Evolutionary conservation across 2,113 vertebrate genomes (phyloP).

Genomic region (Petaurus breviceps): DNA sequence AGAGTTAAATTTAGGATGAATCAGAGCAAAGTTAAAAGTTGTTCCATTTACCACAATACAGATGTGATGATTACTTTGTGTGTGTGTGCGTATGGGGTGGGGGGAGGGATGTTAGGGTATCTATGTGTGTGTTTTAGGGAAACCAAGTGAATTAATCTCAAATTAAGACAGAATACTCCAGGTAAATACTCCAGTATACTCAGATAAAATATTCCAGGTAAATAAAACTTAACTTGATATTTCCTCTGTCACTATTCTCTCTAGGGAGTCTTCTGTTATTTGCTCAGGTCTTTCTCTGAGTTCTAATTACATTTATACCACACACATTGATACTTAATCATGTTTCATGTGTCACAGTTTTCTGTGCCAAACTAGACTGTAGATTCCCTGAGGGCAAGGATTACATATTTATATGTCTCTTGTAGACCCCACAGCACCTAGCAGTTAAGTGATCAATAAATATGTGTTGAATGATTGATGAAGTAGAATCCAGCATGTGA

Average conservation of each 20-base stretch:
- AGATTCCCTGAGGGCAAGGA: not conserved
- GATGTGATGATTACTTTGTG: not conserved
- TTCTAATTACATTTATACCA: not conserved
- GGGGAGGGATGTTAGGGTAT: not conserved
- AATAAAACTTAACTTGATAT: slow-evolving; percentile 19
- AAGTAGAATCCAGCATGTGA: not conserved
- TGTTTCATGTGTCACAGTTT: not conserved
- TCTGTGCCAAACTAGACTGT: not conserved
- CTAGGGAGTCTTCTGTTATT: slow-evolving; percentile 8
- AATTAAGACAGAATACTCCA: slow-evolving; percentile 41
- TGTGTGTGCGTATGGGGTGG: not conserved
- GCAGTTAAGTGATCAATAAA: not conserved
- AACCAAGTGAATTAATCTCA: slow-evolving; percentile 10
- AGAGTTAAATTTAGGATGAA: slow-evolving; percentile 44
- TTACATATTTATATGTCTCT: not conserved
- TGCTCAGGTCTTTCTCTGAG: not conserved
- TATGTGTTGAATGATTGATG: not conserved
- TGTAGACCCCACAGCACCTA: not conserved
- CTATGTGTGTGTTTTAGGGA: not conserved
- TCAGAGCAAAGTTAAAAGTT: slow-evolving; percentile 2
- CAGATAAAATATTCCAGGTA: slow-evolving; percentile 46
- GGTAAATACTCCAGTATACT: not conserved
- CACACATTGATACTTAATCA: not conserved
- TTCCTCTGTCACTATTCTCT: slow-evolving; percentile 31
- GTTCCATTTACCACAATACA: not conserved